Evolutionary conservation across 1,140 invertebrate species (phyloP).

Genomic region (Hyles vespertilio): DNA sequence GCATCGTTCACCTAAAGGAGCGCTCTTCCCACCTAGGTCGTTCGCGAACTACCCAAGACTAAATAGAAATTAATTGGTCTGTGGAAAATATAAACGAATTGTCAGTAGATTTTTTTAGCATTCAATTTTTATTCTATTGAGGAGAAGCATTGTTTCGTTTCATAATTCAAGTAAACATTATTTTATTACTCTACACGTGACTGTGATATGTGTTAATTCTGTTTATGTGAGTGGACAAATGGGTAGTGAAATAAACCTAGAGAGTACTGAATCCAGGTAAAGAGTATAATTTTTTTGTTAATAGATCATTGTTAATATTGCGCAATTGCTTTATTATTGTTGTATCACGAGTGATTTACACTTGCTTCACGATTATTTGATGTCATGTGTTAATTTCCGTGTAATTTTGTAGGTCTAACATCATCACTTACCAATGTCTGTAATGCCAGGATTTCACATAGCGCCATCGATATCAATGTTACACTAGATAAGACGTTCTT

Average conservation of each 20-base stretch:
- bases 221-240: slow-evolving; percentile 40
- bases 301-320: slow-evolving; percentile 16
- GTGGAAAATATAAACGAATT: no score
- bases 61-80: no score
- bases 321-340: slow-evolving; percentile 26
- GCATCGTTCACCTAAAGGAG: no score
- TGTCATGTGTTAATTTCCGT: slow-evolving; percentile 1
- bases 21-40: no score
- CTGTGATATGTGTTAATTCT: slow-evolving; percentile 33
- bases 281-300: not conserved
- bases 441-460: slow-evolving; percentile 41
- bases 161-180: not conserved
- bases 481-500: no score
- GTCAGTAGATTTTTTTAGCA: no score
- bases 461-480: no score
- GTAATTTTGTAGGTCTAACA: slow-evolving; percentile 14
- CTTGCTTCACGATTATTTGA: slow-evolving; percentile 5
- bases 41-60: no score
- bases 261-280: slow-evolving; percentile 54
- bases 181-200: not conserved
- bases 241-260: slow-evolving; percentile 59
- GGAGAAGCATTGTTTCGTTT: slow-evolving; percentile 1
- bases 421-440: slow-evolving; percentile 18
- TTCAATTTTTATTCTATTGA: slow-evolving; percentile 3
- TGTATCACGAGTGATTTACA: slow-evolving; percentile 9